Conservation (phyloP, 2,888 invertebrate genomes). For the Drosophila formosana region DNA sequence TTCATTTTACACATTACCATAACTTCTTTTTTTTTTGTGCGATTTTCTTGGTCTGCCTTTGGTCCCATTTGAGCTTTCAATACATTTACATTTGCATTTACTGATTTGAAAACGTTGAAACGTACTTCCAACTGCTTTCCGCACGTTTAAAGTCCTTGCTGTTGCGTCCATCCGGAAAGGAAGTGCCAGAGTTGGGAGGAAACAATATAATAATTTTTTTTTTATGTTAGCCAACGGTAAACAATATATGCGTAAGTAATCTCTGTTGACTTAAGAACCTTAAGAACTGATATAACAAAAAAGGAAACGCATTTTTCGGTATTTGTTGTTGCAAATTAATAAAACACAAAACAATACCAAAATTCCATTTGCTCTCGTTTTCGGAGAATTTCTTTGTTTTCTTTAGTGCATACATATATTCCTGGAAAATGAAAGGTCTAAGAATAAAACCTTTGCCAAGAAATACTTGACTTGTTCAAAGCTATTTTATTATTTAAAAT, state of each 20-base stretch:
- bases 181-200: constrained; percentile 6
- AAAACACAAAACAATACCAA: constrained; percentile 17
- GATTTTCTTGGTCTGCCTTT: constrained; percentile 19
- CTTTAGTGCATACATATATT: not conserved
- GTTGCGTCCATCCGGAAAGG: constrained; percentile 39
- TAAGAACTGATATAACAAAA: constrained; percentile 14
- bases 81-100: constrained; percentile 76
- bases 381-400: not conserved
- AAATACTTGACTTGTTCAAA: not conserved
- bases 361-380: constrained; percentile 5
- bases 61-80: constrained; percentile 67
- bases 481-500: not conserved
- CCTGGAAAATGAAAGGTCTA: not conserved
- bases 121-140: constrained; percentile 67
- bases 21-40: constrained; percentile 37
- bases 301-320: not conserved
- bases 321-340: constrained; percentile 30
- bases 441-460: not conserved
- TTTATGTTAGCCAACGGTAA: constrained; percentile 49
- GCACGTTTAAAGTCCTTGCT: constrained; percentile 60
- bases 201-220: constrained; percentile 60
- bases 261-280: constrained; percentile 46
- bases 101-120: constrained; percentile 70
- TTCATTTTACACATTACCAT: constrained; percentile 44
- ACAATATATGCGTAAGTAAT: constrained; percentile 58